These are phyloP conservation scores for Sciurus niger DNA, from an alignment of 2,113 vertebrate species.

Conservation along the genomic window DNA sequence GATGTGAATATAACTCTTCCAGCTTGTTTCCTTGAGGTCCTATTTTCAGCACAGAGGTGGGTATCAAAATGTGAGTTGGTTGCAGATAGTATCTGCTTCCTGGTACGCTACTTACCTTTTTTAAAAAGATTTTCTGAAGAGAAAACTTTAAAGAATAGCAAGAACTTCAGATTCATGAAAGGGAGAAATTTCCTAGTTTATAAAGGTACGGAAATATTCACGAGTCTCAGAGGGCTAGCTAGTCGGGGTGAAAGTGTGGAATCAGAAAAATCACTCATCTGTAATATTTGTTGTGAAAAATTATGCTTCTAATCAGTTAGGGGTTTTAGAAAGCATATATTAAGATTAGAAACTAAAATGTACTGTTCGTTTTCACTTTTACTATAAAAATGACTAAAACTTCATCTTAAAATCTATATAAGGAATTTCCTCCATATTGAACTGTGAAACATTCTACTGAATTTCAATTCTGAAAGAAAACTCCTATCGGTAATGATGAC, in stretches of 20 bases:
- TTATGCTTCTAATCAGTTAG: background rate
- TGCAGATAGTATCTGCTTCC: background rate
- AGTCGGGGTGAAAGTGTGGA: background rate
- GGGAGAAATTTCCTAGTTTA: background rate
- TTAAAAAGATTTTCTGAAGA: background rate
- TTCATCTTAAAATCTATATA: conserved; percentile 9
- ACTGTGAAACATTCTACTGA: background rate
- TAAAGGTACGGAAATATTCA: background rate
- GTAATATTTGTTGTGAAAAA: background rate
- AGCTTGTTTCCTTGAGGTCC: background rate
- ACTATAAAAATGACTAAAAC: conserved; percentile 51
- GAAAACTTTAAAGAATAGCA: background rate
- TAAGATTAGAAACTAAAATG: background rate
- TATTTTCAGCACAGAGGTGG: background rate
- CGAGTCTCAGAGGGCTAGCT: background rate
- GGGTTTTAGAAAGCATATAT: background rate
- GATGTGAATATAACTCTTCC: background rate
- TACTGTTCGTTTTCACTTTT: background rate
- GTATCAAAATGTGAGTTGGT: background rate
- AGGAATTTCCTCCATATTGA: background rate
- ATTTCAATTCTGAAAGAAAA: conserved; percentile 29
- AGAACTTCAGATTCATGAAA: background rate
- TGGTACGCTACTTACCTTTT: background rate
- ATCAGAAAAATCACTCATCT: background rate
- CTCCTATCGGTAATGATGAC: background rate